These are phyloP conservation scores for Aurelia sp. DNA, from an alignment of 30 jellyfish, hydroid and myxozoan genomes.

Conservation along the genomic window DNA sequence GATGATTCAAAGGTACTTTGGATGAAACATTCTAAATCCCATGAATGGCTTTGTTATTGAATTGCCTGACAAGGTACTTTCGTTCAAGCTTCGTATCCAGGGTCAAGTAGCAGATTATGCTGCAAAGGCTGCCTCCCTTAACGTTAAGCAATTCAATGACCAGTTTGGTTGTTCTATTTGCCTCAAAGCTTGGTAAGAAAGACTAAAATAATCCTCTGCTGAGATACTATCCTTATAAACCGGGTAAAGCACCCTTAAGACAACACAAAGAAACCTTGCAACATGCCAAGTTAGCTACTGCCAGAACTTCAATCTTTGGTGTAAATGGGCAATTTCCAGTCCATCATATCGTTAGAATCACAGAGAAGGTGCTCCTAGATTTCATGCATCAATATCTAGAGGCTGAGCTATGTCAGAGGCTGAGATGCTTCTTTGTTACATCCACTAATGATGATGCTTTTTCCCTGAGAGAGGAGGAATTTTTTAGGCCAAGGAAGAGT, in stretches of 20 bases:
- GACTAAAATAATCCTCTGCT: conserved; percentile 3
- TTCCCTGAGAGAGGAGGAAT: too few relatives aligned
- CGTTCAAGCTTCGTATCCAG: conserved; percentile 2
- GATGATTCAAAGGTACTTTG: not conserved
- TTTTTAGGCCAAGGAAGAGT: too few relatives aligned
- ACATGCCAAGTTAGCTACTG: not conserved
- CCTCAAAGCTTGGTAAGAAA: conserved; percentile 16
- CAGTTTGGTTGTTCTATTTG: conserved; percentile 1
- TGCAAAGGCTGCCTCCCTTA: conserved; percentile 8
- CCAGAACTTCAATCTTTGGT: conserved; percentile 2
- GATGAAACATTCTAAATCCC: not conserved
- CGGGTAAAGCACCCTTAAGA: conserved; percentile 8
- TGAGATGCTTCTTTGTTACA: too few relatives aligned
- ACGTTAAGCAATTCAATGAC: not conserved
- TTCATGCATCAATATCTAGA: conserved; percentile 7
- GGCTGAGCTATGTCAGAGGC: too few relatives aligned
- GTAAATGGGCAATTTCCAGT: not conserved
- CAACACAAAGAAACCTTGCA: conserved; percentile 5
- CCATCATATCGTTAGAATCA: not conserved
- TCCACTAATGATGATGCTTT: too few relatives aligned
- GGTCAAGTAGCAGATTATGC: conserved; percentile 3
- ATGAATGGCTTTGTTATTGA: not conserved
- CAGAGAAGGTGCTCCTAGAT: conserved; percentile 6
- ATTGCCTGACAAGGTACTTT: not conserved
- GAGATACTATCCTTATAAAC: conserved; percentile 9